phyloP scores from a whole-genome alignment of 2,113 vertebrate genomes.

The Erythrocebus patas region DNA sequence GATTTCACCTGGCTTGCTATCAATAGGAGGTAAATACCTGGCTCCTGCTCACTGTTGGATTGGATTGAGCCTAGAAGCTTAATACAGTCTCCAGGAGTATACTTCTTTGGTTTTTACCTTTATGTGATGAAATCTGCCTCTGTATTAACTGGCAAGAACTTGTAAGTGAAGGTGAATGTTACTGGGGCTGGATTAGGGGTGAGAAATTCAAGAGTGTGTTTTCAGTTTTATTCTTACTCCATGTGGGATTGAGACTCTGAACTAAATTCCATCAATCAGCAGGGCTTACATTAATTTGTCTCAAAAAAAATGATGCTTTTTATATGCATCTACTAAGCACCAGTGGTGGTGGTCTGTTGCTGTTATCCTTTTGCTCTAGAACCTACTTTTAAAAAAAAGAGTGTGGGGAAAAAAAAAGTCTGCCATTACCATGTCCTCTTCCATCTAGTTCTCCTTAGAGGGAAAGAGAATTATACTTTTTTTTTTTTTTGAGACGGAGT shows the following conservation, averaged over 20 bases:
- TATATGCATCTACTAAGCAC: background rate
- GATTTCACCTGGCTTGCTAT: slow-evolving; percentile 30
- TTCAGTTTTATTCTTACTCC: background rate
- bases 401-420: background rate
- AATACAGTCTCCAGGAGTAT: background rate
- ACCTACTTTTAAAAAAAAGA: background rate
- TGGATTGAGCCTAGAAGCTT: background rate
- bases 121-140: background rate
- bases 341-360: background rate
- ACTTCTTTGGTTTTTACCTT: background rate
- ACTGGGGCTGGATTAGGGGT: background rate
- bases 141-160: background rate
- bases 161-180: slow-evolving; percentile 28
- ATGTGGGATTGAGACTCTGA: background rate
- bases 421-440: background rate
- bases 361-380: background rate
- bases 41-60: background rate
- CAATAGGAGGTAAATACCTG: background rate
- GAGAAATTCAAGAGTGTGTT: slow-evolving; percentile 23
- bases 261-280: background rate
- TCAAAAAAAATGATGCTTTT: background rate
- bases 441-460: background rate
- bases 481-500: no score
- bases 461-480: background rate
- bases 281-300: slow-evolving; percentile 19